These are phyloP conservation scores for Myripristis murdjan DNA, from an alignment of 2,797 vertebrate genomes.

Conservation along the genomic window DNA sequence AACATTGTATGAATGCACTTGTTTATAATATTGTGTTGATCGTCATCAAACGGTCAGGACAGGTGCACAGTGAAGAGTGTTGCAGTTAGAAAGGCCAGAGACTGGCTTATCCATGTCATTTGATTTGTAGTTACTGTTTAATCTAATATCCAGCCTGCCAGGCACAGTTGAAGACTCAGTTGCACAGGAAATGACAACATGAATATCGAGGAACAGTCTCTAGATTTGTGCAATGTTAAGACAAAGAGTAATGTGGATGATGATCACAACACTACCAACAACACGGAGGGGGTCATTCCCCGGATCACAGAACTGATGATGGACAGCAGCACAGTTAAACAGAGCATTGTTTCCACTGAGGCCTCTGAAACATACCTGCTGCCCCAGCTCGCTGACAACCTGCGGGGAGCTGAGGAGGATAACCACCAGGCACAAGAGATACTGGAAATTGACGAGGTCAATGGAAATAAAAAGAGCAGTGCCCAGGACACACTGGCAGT, in stretches of 20 bases:
- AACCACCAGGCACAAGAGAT: conserved; percentile 72
- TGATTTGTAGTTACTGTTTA: conserved; percentile 59
- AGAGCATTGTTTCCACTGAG: conserved; percentile 67
- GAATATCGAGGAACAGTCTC: conserved; percentile 85
- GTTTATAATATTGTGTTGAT: conserved; percentile 11
- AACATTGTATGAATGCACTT: conserved; percentile 30
- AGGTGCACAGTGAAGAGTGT: conserved; percentile 19
- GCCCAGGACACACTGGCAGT: conserved; percentile 44
- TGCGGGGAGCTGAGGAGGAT: conserved; percentile 70
- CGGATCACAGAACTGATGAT: conserved; percentile 78
- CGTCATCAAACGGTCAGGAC: conserved; percentile 12
- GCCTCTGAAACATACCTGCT: conserved; percentile 71
- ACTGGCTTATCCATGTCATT: conserved; percentile 47
- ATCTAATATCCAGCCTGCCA: conserved; percentile 57
- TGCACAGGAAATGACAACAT: conserved; percentile 86
- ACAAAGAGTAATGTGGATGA: conserved; percentile 74
- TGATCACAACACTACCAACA: conserved; percentile 73
- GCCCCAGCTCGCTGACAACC: conserved; percentile 79
- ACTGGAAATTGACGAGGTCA: conserved; percentile 80
- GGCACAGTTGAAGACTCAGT: conserved; percentile 56
- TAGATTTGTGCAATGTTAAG: conserved; percentile 87
- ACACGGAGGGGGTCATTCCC: conserved; percentile 78
- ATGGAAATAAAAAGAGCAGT: conserved; percentile 77
- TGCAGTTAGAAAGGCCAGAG: conserved; percentile 26
- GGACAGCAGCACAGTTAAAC: conserved; percentile 74